Base-by-base conservation (phyloP, 2,888 invertebrate genomes). In the Zygaena filipendulae region DNA sequence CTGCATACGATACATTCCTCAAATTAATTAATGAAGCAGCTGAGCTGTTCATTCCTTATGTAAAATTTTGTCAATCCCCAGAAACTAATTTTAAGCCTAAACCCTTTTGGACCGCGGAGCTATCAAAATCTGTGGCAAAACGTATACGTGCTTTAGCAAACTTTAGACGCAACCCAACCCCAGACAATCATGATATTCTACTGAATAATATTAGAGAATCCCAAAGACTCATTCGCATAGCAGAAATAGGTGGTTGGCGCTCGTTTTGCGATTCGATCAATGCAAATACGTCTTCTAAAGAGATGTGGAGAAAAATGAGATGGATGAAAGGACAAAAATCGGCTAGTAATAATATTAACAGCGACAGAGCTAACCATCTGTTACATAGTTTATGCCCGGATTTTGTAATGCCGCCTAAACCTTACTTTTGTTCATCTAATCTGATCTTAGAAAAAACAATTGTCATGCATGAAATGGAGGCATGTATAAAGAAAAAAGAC, bases 151-250 rank as follows among this genome's bases (percentile, higher is more conserved):
- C 40, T 2, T 18, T 44, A 2, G 9, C 33, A 1, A 11, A 10
- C 5, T 40, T 44, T n/a, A 25, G 44, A 25, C 11, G 27, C 3
- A 46, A 46, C 11, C 38, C 42, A 0, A 36, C 30, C 3, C 42
- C 43, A 1, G 2, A 18, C 2, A 42, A 43, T 30, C n/a, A 30
- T 1, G 12, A 13, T 2, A 10, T 6, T 2, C 11, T 40, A 2
- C 3, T 33, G 14, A 8, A 25, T 6, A 38, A 37, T 21, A 33
- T 37, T 2, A 8, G 19, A 7, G 13, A 12, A 2, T 11, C 38
- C 2, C 36, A 37, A 27, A 35, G 13, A 12, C 0, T 22, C 0
- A 35, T 39, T 3, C 16, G 34, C 5, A 14, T 27, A 2, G 34
- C 32, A 5, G 27, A 33, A 30, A 13, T 8, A 4, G 3, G 29